Conservation (phyloP, 1,140 invertebrate genomes). For the Spodoptera frugiperda region DNA sequence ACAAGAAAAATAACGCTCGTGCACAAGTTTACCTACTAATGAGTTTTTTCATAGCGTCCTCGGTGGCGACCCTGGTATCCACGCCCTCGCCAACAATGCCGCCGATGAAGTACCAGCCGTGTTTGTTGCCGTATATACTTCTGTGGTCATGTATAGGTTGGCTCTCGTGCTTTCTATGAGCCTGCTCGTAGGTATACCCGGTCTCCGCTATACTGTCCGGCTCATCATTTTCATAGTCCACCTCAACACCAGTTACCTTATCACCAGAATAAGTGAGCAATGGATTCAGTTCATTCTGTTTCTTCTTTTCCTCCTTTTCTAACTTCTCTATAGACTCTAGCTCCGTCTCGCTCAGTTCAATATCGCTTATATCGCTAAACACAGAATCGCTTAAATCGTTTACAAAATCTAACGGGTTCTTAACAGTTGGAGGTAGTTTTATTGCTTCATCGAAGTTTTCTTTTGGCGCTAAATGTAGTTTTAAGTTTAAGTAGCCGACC, state of each 20-base stretch:
- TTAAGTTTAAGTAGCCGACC: conserved; percentile 96
- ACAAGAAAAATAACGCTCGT: conserved; percentile 61
- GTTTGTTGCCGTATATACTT: conserved; percentile 88
- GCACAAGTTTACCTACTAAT: conserved; percentile 91
- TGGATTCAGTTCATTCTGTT: conserved; percentile 80
- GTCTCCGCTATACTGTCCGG: conserved; percentile 61
- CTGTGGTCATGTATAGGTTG: conserved; percentile 78
- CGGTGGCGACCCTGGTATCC: conserved; percentile 87
- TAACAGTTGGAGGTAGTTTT: conserved; percentile 85
- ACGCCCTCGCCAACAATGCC: conserved; percentile 89
- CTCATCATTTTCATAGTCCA: conserved; percentile 64
- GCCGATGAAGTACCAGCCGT: conserved; percentile 94
- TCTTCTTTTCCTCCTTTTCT: conserved; percentile 80
- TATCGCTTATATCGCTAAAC: conserved; percentile 88
- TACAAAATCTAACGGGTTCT: conserved; percentile 87
- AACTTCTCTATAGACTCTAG: conserved; percentile 87
- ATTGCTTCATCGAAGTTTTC: conserved; percentile 80
- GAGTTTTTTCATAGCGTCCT: conserved; percentile 90
- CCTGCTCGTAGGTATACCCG: conserved; percentile 72
- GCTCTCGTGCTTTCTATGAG: conserved; percentile 64
- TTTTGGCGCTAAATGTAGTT: conserved; percentile 92
- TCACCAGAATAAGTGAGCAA: conserved; percentile 77
- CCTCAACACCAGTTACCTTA: conserved; percentile 64
- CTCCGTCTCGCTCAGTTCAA: conserved; percentile 87
- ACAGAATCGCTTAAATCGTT: conserved; percentile 87